Conservation (phyloP, 2,888 invertebrate genomes). For the Noctua janthina region DNA sequence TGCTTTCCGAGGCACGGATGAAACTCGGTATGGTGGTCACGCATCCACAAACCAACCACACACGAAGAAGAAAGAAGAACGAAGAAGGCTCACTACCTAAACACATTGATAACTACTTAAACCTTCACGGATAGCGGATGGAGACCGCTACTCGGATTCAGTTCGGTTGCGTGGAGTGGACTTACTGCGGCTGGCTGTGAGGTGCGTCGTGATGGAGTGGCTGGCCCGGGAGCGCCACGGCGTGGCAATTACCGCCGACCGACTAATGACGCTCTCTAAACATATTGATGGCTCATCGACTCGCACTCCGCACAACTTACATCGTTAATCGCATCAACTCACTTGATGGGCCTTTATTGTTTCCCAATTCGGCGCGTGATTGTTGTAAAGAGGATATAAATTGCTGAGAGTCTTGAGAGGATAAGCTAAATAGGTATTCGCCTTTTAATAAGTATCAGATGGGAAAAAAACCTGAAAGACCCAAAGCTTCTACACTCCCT, state of each 20-base stretch:
- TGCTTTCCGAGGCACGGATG: no score
- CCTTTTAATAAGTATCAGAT: neutral
- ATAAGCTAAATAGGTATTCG: neutral
- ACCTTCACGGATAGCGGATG: neutral
- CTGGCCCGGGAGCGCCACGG: neutral
- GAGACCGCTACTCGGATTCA: neutral
- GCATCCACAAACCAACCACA: no score
- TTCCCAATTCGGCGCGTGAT: neutral
- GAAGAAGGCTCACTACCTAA: neutral
- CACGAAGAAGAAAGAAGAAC: no score
- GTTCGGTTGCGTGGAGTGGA: neutral
- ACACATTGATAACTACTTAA: neutral
- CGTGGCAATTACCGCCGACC: neutral
- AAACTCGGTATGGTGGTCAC: no score
- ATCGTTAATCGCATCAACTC: neutral
- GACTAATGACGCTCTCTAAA: constrained; percentile 5
- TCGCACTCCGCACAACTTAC: neutral
- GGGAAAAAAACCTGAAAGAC: neutral
- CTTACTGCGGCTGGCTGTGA: neutral
- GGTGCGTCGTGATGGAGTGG: constrained; percentile 2
- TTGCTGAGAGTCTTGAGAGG: neutral
- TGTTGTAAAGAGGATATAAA: neutral
- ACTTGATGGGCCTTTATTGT: neutral
- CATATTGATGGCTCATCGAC: neutral
- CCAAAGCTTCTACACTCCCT: neutral